Evolutionary conservation across 1,140 invertebrate genomes (phyloP), one percentile per base, ranked within the genome.

Genomic region (Cotesia typhae): DNA sequence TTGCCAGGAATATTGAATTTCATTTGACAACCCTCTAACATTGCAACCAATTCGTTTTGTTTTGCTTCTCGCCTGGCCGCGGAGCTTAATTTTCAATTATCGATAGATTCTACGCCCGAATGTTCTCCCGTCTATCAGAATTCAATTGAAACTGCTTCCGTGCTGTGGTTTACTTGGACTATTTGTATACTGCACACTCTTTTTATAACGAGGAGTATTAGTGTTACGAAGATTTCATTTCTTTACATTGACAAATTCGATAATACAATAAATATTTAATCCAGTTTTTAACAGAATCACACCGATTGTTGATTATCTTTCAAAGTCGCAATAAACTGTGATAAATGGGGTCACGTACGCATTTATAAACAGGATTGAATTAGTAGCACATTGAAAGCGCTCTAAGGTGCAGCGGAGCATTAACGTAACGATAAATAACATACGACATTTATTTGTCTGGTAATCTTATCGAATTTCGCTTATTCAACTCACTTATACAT

Each of bases 41-140:
- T 55, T 2, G 20, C 7, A 53, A 52, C 14, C n/a, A 53, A 68
- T 59, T 63, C 57, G 57, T 69, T 73, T 69, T 69, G 61, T 73
- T 73, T 73, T 64, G 47, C 41, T 59, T 72, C 57, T 67, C n/a
- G 3, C 71, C 10, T 61, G 10, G 53, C 64, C 68, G 64, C 36
- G 17, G 60, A 74, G 78, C 72, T 79, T 76, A 79, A 78, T 80
- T 74, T 78, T 73, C 79, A 78, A 80, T 80, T 78, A 80, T 75
- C 76, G 37, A 38, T 14, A 70, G 69, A 77, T 71, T 61, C 55
- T 72, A 53, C 60, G 67, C 51, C 67, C 20, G 52, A 12, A 14
- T 53, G 63, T 67, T 47, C 55, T n/a, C 57, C 10, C 57, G 41
- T 14, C 38, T 7, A 67, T 67, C 65, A 14, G 53, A 67, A 73